Base-by-base conservation (phyloP, 2,113 vertebrate genomes). In the Pardalotus punctatus region DNA sequence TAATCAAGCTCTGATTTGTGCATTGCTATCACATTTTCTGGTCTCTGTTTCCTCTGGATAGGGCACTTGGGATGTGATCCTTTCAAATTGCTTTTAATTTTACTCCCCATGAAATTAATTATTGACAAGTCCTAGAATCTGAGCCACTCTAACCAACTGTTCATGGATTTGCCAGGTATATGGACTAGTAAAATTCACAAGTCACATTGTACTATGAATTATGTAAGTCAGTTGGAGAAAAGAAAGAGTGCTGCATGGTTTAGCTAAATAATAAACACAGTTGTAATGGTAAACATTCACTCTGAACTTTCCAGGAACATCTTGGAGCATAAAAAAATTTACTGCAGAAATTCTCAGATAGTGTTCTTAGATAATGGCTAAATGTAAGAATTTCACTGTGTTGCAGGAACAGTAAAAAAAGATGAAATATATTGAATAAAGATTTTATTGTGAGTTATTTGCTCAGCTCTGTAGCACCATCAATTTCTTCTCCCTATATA, bases 361-460 rank as follows among this genome's bases (percentile, higher is more conserved):
- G 88, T 67, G 76, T 94, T 95, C 96, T 95, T 74, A 92, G 90
- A 51, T 95, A 90, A 90, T 88, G 67, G 85, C 42, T 90, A 93
- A 96, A 83, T 83, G n/a, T 86, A 94, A 82, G 93, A 92, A 93
- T 86, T 92, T 95, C 94, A 90, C 79, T 64, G 36, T 93, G 92
- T 95, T 95, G 92, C 87, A 88, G 57, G 56, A 96, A 94, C 85
- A 94, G 76, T 88, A 90, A 94, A 86, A 88, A 93, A 94, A 91
- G 70, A 92, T 92, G 79, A 94, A 93, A 93, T 95, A 73, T 92
- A 93, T 93, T 96, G 96, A 94, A 93, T 96, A 90, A 92, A 88
- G 90, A 93, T 96, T 97, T 96, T 96, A 97, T 96, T 96, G 90
- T 94, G 93, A 97, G 90, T 92, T 97, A 96, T 96, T 94, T 96